Evolutionary conservation across 2,113 vertebrate genomes (phyloP), one percentile per base, ranked within the genome.

Genomic region (Dinomys branickii): DNA sequence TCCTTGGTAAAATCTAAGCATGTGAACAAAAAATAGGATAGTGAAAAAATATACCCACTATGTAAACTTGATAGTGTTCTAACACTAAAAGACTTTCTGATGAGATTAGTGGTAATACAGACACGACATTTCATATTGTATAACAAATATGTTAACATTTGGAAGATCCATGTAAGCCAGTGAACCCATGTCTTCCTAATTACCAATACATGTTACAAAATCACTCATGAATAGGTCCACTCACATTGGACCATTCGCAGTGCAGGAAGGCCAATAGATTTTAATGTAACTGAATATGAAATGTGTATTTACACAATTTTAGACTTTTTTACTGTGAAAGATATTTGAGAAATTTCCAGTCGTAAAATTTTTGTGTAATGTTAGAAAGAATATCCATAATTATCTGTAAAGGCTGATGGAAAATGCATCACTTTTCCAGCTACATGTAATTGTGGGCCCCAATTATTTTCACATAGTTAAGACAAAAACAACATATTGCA

Each of bases 381-480:
- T 33, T 94, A 54, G 95, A 91, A 90, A 92, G 22, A 92, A 59
- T 47, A 88, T 67, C 5, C 30, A 67, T 33, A n/a, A 12, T 69
- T 82, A 65, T 91, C 50, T 33, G 0, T 69, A 69, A 83, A 91
- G 26, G 6, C 19, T 28, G 4, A 63, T 90, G 26, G 30, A 91
- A 93, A 77, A 5, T 3, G 61, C 2, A 33, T 12, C 50, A n/a
- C n/a, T 4, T 30, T 85, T 50, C 47, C 8, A 84, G 47, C 56
- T 22, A 90, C 38, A 33, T 38, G 3, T 20, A 30, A 35, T 7
- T 82, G 3, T 14, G 33, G 82, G 85, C 30, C 7, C 67, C 61
- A 17, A n/a, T 88, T 69, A 67, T 67, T 71, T 93, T 71, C 38
- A 41, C 33, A 19, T 71, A 38, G 9, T 80, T 58, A 14, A 89